phyloP scores from a whole-genome alignment of 2,888 invertebrate genomes.

The Limulus polyphemus region DNA sequence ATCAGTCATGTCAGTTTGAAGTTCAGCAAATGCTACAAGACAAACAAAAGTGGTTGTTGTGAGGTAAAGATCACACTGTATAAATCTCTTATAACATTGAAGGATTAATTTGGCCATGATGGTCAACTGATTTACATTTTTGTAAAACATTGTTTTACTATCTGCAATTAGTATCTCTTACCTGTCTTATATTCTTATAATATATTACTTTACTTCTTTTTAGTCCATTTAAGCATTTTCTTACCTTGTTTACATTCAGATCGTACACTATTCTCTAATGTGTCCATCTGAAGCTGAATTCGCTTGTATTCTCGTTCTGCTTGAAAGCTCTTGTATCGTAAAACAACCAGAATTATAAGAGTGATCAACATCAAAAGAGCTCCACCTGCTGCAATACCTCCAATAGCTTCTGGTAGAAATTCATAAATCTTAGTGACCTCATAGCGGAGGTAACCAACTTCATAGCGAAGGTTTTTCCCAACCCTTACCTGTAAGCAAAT shows the following conservation, averaged over 20 bases:
- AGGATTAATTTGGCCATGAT: no score
- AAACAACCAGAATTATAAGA: conserved; percentile 35
- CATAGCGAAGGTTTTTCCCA: conserved; percentile 69
- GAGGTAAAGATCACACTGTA: no score
- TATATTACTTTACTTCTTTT: no score
- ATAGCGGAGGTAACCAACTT: conserved; percentile 61
- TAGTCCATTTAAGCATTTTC: conserved; percentile 3
- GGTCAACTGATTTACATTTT: no score
- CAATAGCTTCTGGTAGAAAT: conserved; percentile 78
- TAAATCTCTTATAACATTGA: no score
- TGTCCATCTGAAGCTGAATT: conserved; percentile 43
- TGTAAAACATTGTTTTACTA: no score
- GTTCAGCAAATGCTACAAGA: conserved; percentile 41
- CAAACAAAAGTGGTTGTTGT: no score
- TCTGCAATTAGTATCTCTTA: no score
- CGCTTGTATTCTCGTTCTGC: conserved; percentile 42
- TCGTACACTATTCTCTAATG: conserved; percentile 42
- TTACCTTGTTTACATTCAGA: conserved; percentile 46
- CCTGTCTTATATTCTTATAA: no score
- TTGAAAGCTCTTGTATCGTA: conserved; percentile 37
- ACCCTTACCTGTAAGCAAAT: conserved; percentile 43
- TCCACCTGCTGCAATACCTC: conserved; percentile 53
- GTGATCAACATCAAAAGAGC: conserved; percentile 32
- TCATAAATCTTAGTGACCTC: conserved; percentile 48
- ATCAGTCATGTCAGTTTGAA: conserved; percentile 67